phyloP scores from a whole-genome alignment of 2,888 invertebrate species.

The Flexamia atlantica region DNA sequence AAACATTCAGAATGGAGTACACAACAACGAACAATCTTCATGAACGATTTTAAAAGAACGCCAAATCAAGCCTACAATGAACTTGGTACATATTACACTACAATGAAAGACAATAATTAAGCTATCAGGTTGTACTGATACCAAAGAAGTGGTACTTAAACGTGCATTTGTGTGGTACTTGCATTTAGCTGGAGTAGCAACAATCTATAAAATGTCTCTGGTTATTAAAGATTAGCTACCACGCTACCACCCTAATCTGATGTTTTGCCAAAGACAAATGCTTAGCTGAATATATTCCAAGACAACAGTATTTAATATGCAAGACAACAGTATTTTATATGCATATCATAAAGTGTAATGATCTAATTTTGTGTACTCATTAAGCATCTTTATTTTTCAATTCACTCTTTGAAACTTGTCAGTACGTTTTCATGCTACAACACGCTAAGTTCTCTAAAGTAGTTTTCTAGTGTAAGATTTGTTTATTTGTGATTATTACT shows the following conservation, averaged over 20 bases:
- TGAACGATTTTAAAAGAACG: background rate
- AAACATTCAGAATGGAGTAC: background rate
- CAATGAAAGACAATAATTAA: background rate
- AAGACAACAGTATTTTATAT: background rate
- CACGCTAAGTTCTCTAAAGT: too few species aligned
- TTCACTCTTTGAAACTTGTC: too few species aligned
- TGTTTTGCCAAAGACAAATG: conserved; percentile 4
- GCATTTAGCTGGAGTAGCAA: too few species aligned
- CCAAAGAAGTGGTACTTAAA: background rate
- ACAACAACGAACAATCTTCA: background rate
- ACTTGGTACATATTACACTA: background rate
- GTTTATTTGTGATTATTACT: too few species aligned
- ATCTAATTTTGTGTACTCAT: background rate
- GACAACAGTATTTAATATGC: background rate
- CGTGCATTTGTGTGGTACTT: too few species aligned
- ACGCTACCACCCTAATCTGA: too few species aligned
- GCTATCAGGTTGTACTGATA: background rate
- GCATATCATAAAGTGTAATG: background rate
- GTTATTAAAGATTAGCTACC: too few species aligned
- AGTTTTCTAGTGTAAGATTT: too few species aligned
- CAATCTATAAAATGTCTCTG: too few species aligned
- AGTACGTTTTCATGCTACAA: too few species aligned
- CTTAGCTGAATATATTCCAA: background rate
- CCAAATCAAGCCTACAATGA: too few species aligned
- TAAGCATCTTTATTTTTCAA: too few species aligned